Evolutionary conservation across 2,888 invertebrate species (phyloP), one percentile per base, ranked within the genome.

Genomic region (Nomada fabriciana): DNA sequence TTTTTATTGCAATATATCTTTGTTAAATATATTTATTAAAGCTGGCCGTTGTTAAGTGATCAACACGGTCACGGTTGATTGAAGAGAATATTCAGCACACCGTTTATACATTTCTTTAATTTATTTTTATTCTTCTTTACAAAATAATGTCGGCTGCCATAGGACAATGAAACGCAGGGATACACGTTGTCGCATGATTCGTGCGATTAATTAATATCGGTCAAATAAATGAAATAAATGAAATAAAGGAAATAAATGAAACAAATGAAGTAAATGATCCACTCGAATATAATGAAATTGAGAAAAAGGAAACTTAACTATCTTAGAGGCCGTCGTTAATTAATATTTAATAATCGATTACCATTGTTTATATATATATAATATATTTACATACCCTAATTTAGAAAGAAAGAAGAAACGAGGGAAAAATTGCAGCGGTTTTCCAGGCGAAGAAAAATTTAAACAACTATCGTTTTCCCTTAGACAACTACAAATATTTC

Each of bases 81-180:
- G 36, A 36, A 36, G 36, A 36, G 36, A 36, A 36, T 36, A 7
- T 36, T 36, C 36, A 57, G 9, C 11, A 11, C 20, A 18, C 52
- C 9, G 52, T 11, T 63, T 59, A 59, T 85, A 76, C 82, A 83
- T 89, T 91, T 89, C 82, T 90, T 36, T 84, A 89, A 87, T 89
- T 89, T 87, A 83, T 86, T 90, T 91, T 91, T 92, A 91, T 92
- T 91, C 86, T 89, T 92, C 89, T 90, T 92, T 92, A 91, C 90
- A 92, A 92, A 92, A 92, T 89, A 92, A 92, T 88, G 89, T 85
- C 87, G 88, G 82, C 86, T 88, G 83, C 83, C 85, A 68, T 84
- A 80, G 89, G 91, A 91, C 91, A 91, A 91, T 90, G 86, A 86
- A 90, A 90, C 87, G 87, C 80, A 87, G 86, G 82, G 84, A 84